Evolutionary conservation across 2,888 invertebrate genomes (phyloP).

Genomic region (Drosophila subquinaria): DNA sequence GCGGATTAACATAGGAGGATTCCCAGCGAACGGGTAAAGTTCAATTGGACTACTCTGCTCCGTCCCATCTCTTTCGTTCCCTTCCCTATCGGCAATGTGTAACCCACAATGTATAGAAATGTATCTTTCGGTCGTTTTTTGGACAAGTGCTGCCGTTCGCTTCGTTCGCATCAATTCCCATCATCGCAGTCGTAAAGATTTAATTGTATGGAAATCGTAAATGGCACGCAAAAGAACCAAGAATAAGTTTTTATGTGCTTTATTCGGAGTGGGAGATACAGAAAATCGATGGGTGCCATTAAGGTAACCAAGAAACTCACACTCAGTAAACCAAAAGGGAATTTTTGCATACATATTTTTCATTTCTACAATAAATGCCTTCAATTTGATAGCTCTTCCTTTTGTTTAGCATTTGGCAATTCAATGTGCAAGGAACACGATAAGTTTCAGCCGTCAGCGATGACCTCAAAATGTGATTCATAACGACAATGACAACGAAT

Average conservation of each 20-base stretch:
- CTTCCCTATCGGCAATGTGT: not conserved
- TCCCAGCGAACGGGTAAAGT: conserved; percentile 20
- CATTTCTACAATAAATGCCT: conserved; percentile 23
- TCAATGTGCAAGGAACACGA: conserved; percentile 23
- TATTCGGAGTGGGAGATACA: conserved; percentile 18
- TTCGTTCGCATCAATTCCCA: conserved; percentile 54
- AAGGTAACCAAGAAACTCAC: conserved; percentile 43
- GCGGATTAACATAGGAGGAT: conserved; percentile 62
- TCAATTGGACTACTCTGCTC: conserved; percentile 26
- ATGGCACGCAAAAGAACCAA: conserved; percentile 70
- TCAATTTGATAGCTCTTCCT: conserved; percentile 18
- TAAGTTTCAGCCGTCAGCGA: conserved; percentile 25
- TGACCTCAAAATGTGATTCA: conserved; percentile 60
- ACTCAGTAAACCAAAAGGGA: conserved; percentile 1
- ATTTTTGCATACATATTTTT: conserved; percentile 12
- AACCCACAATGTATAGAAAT: conserved; percentile 39
- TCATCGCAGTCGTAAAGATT: conserved; percentile 75
- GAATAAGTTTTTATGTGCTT: conserved; percentile 65
- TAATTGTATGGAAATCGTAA: conserved; percentile 82
- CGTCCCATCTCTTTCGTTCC: not conserved
- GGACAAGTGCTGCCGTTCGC: conserved; percentile 31
- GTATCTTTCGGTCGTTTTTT: conserved; percentile 39
- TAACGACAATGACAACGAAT: conserved; percentile 49
- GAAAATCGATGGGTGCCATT: conserved; percentile 56
- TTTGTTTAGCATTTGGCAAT: conserved; percentile 10